Conservation (phyloP, 2,113 vertebrate species). For the Leucosticte australis region DNA sequence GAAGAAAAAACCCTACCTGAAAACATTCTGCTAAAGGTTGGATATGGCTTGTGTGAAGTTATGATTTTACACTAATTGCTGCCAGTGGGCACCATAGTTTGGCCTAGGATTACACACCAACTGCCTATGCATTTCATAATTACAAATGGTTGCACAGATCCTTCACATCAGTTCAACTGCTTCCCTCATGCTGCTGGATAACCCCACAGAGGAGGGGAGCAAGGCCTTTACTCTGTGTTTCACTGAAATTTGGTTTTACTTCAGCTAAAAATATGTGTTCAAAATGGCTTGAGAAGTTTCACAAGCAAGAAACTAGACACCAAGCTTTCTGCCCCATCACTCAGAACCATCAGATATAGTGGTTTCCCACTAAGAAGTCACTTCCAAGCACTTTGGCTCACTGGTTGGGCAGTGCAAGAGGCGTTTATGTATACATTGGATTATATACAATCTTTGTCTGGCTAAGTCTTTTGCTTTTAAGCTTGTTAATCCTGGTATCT, state of each 20-base stretch:
- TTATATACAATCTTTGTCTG: slow-evolving; percentile 44
- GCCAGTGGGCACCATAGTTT: background rate
- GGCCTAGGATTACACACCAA: background rate
- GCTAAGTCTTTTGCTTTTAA: slow-evolving; percentile 41
- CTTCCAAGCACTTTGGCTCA: background rate
- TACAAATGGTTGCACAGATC: background rate
- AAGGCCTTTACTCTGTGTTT: background rate
- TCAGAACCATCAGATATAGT: background rate
- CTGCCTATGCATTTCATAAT: background rate
- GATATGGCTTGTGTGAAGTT: background rate
- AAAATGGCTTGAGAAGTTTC: background rate
- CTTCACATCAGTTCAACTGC: background rate
- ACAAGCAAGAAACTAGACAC: background rate
- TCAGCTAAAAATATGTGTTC: background rate
- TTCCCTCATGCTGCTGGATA: background rate
- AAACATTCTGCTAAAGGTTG: background rate
- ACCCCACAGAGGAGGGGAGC: background rate
- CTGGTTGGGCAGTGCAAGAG: background rate
- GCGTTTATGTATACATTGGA: background rate
- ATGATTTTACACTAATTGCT: background rate
- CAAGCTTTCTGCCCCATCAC: background rate
- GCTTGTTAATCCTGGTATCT: slow-evolving; percentile 53
- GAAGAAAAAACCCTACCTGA: background rate
- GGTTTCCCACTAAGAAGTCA: background rate
- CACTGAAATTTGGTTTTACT: background rate